Conservation (phyloP, 1,140 invertebrate genomes). For the Orchesella cincta region DNA sequence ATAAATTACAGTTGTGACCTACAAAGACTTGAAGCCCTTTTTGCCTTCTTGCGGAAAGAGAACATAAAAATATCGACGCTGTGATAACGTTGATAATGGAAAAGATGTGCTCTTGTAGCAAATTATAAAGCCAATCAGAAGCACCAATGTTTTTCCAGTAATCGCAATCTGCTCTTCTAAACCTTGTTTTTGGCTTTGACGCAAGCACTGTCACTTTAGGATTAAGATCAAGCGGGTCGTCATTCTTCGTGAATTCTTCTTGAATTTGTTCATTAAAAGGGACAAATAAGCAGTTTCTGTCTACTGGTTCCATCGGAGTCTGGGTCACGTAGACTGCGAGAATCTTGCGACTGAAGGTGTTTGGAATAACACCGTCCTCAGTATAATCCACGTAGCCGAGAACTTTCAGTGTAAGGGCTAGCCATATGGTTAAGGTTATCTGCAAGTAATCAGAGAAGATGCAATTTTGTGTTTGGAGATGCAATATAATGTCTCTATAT, state of each 20-base stretch:
- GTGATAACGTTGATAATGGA: background rate
- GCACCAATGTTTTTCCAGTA: background rate
- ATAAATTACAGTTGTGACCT: background rate
- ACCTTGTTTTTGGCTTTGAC: background rate
- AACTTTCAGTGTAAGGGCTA: background rate
- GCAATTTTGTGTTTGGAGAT: background rate
- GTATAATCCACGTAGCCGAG: background rate
- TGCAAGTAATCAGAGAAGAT: background rate
- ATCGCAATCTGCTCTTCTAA: background rate
- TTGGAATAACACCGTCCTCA: background rate
- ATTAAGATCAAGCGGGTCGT: background rate
- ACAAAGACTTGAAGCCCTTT: slow-evolving; percentile 22
- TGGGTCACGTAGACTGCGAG: slow-evolving; percentile 9
- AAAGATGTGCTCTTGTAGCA: no score
- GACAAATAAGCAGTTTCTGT: no score
- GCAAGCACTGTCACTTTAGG: background rate
- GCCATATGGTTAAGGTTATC: background rate
- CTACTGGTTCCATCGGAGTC: no score
- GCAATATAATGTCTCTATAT: background rate
- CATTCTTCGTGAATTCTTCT: background rate
- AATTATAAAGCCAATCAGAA: no score
- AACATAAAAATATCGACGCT: background rate
- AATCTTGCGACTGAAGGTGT: slow-evolving; percentile 6
- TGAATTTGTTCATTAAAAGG: no score
- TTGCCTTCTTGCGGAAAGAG: background rate